A percentile compares a stretch with the other conserved stretches of the same genome.
Evolutionary conservation across 2,888 invertebrate genomes (phyloP).

Genomic region (Tetragonisca angustula): DNA sequence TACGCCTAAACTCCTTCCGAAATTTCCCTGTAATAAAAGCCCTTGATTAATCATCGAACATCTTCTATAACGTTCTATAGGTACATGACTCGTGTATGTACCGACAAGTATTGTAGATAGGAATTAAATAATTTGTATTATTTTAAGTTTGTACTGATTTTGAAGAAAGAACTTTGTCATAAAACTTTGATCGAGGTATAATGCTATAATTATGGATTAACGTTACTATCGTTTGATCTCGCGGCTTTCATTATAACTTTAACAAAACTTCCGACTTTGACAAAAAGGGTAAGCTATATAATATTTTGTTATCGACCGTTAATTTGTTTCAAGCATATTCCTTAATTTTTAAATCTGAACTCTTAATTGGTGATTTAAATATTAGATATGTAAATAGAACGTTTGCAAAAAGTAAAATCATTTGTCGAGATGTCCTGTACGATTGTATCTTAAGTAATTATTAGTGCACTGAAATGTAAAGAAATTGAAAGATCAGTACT

Average conservation of each 20-base stretch:
- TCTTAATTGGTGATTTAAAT: background rate
- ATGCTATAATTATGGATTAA: background rate
- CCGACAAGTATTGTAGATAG: too few species aligned
- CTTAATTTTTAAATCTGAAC: background rate
- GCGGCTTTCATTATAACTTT: background rate
- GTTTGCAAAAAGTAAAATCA: background rate
- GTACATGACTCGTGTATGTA: too few species aligned
- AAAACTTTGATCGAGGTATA: slow-evolving; percentile 5
- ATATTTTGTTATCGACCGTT: slow-evolving; percentile 53
- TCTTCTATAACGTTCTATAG: background rate
- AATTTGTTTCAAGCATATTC: background rate
- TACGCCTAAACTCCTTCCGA: slow-evolving; percentile 84
- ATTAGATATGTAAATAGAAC: background rate
- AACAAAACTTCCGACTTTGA: background rate
- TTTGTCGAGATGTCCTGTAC: background rate
- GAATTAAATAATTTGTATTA: background rate
- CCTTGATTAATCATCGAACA: background rate
- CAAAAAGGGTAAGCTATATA: slow-evolving; percentile 59
- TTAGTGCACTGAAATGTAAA: background rate
- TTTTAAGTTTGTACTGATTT: background rate
- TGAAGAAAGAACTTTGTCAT: background rate
- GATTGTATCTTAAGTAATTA: too few species aligned
- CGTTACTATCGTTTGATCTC: background rate
- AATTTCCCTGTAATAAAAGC: slow-evolving; percentile 83
- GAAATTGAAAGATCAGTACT: background rate